Conservation (phyloP, 2,113 vertebrate species). For the Pelusios castaneus region DNA sequence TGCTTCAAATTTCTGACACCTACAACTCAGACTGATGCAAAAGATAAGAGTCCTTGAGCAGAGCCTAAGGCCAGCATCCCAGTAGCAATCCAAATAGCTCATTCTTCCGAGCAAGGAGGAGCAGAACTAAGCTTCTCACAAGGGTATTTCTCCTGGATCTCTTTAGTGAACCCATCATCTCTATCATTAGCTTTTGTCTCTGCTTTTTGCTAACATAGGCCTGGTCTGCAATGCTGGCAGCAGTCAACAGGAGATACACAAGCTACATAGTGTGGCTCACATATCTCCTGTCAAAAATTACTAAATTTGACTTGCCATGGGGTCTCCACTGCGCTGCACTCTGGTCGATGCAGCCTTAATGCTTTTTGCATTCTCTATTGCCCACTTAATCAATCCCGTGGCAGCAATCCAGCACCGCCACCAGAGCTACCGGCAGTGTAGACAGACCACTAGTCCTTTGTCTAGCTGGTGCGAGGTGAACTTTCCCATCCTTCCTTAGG, state of each 20-base stretch:
- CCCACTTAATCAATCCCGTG: too few relatives aligned
- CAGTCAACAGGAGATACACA: too few relatives aligned
- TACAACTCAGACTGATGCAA: not conserved
- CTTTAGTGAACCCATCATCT: not conserved
- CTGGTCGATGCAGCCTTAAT: too few relatives aligned
- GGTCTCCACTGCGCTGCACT: too few relatives aligned
- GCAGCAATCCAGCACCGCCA: too few relatives aligned
- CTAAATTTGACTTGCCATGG: too few relatives aligned
- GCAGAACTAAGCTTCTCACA: not conserved
- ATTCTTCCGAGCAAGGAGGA: accelerated
- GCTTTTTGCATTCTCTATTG: too few relatives aligned
- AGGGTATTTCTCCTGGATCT: not conserved
- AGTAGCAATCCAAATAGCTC: accelerated
- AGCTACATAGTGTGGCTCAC: too few relatives aligned
- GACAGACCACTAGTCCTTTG: not conserved
- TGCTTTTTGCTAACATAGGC: not conserved
- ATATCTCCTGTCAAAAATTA: too few relatives aligned
- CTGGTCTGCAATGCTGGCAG: too few relatives aligned
- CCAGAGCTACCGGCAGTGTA: too few relatives aligned
- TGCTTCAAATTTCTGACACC: not conserved
- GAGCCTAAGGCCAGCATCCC: not conserved
- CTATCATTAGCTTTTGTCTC: not conserved
- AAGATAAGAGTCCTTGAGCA: not conserved
- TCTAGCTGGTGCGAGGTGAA: not conserved
- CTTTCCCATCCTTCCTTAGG: not conserved